Conservation (phyloP, 2,113 vertebrate species). For the Peromyscus maniculatus region DNA sequence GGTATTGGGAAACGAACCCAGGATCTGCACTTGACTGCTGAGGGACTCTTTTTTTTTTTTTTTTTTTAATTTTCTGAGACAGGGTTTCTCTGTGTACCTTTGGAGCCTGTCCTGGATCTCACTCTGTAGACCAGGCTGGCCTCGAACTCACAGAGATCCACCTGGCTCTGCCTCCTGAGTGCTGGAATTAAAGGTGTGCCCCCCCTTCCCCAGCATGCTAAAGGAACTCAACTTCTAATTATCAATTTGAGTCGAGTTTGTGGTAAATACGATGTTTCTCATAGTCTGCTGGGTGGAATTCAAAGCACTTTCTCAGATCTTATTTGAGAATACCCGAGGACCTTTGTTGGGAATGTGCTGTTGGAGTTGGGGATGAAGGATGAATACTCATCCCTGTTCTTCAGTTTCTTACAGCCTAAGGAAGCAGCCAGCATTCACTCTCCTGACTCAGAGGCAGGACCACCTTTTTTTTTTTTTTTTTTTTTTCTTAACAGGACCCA, state of each 20-base stretch:
- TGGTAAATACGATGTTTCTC: not conserved
- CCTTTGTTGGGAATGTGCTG: not conserved
- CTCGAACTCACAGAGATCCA: no score
- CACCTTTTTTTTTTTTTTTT: not conserved
- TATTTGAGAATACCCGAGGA: not conserved
- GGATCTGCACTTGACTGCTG: not conserved
- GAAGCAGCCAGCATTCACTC: not conserved
- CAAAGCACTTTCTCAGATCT: not conserved
- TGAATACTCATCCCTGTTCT: not conserved
- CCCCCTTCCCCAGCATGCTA: no score
- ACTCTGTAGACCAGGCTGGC: no score
- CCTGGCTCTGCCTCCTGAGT: no score
- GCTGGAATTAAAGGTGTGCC: no score
- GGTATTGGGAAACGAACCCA: not conserved
- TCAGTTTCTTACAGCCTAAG: not conserved
- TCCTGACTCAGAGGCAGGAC: not conserved
- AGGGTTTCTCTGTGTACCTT: no score
- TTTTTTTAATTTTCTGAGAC: no score
- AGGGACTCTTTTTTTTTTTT: no score
- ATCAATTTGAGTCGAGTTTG: not conserved
- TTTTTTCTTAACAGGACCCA: not conserved
- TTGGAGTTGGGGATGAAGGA: not conserved
- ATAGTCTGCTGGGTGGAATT: slow-evolving; percentile 3
- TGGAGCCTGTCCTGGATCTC: no score
- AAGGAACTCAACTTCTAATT: not conserved